These are phyloP conservation scores for Scaptomyza flava DNA, from an alignment of 2,888 invertebrate species.

Conservation along the genomic window DNA sequence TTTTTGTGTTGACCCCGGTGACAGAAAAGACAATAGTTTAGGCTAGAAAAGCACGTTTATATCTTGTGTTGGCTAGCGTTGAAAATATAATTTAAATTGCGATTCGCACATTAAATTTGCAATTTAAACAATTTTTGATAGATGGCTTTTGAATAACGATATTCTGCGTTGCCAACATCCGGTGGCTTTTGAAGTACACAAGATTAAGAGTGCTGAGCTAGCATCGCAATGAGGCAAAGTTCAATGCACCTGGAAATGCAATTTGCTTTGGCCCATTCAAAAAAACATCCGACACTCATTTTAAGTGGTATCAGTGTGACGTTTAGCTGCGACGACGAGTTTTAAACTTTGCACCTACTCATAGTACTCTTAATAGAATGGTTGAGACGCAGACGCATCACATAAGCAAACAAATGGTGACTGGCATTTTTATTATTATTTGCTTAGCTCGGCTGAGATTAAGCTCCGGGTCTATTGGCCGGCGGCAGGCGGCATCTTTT, in stretches of 20 bases:
- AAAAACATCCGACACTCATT: slow-evolving; percentile 10
- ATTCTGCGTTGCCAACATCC: slow-evolving; percentile 33
- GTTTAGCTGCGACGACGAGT: slow-evolving; percentile 17
- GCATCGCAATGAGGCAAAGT: slow-evolving; percentile 33
- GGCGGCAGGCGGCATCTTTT: slow-evolving; percentile 41
- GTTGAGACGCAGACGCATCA: slow-evolving; percentile 19
- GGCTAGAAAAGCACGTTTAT: neutral
- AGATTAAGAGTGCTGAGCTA: slow-evolving; percentile 2
- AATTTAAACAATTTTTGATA: slow-evolving; percentile 32
- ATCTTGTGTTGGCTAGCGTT: slow-evolving; percentile 29
- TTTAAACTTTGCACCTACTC: slow-evolving; percentile 42
- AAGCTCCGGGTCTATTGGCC: slow-evolving; percentile 19
- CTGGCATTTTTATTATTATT: slow-evolving; percentile 39
- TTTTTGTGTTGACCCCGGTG: slow-evolving; percentile 35
- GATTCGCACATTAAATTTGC: slow-evolving; percentile 30
- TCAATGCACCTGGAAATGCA: slow-evolving; percentile 74
- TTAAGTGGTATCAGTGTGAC: slow-evolving; percentile 42
- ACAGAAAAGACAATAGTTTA: slow-evolving; percentile 40
- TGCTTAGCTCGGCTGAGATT: slow-evolving; percentile 18
- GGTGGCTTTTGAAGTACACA: slow-evolving; percentile 26
- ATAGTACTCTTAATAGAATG: neutral
- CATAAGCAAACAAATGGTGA: slow-evolving; percentile 22
- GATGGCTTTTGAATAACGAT: slow-evolving; percentile 18
- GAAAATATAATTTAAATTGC: slow-evolving; percentile 51
- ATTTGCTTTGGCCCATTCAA: slow-evolving; percentile 41